Percentiles rank a stretch among this genome's conserved stretches.
Evolutionary conservation across 2,797 vertebrate species (phyloP).

Genomic region (Sebastiscus tertius): DNA sequence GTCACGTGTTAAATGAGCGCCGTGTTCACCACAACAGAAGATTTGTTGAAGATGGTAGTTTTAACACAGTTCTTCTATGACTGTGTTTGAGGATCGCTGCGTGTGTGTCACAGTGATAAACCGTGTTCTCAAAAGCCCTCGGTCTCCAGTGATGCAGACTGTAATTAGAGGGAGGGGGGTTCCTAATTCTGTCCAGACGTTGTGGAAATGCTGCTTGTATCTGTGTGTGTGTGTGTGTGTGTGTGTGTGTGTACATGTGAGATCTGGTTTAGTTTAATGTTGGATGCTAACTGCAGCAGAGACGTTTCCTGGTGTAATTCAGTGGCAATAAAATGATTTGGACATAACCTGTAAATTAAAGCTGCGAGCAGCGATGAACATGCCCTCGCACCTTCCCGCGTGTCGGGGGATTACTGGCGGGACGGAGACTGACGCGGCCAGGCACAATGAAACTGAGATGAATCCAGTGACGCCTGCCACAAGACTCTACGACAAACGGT

Average conservation of each 20-base stretch:
- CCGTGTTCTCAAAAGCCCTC: constrained; percentile 54
- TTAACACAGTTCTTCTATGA: constrained; percentile 30
- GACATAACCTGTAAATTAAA: constrained; percentile 29
- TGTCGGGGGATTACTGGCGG: no score
- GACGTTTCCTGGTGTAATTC: constrained; percentile 50
- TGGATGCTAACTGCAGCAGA: constrained; percentile 43
- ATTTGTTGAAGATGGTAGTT: constrained; percentile 38
- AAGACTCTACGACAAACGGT: no score
- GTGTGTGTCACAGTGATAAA: constrained; percentile 55
- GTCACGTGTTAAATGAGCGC: constrained; percentile 54
- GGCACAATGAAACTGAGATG: no score
- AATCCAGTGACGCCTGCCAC: no score
- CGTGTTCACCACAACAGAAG: constrained; percentile 54
- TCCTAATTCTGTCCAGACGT: constrained; percentile 76
- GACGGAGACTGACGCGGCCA: no score
- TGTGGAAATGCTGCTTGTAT: constrained; percentile 58
- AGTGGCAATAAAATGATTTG: constrained; percentile 47
- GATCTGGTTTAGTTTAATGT: constrained; percentile 68
- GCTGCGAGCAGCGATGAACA: no score
- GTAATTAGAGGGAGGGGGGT: constrained; percentile 61
- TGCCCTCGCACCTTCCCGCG: no score
- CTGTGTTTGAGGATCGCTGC: constrained; percentile 29
- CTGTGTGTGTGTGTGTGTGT: constrained; percentile 13
- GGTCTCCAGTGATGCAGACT: constrained; percentile 64
- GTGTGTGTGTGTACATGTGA: constrained; percentile 40